Evolutionary conservation across 2,797 vertebrate genomes (phyloP), one percentile per base, ranked within the genome.

Genomic region (Sciurus carolinensis): DNA sequence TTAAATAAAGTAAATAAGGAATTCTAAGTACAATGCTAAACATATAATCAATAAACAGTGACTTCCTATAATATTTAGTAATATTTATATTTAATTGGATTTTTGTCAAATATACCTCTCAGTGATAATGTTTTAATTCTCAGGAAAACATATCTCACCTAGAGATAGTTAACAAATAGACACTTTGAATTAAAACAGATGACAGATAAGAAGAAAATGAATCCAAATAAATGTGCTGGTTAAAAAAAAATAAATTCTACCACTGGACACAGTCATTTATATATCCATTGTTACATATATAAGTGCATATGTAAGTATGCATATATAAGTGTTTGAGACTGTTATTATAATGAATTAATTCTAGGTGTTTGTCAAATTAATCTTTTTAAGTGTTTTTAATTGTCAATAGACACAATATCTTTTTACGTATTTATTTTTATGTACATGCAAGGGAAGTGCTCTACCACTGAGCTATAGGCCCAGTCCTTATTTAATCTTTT

Each of bases 101-200:
- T 95, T 91, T 77, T 87, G n/a, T 90, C 42, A 95, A 93, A 66
- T 80, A 44, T 1, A 79, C 1, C 24, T 94, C 6, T 33, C 85
- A 95, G 9, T 87, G 33, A 89, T 83, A 95, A 95, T 62, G 3
- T 76, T 90, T 80, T 77, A 88, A 87, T 42, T 90, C 24, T 11
- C 17, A 95, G 44, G 47, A 64, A 92, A 81, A 18, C 20, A 71
- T 30, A 81, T 71, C 26, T 90, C 17, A 76, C 7, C 30, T 57
- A 67, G 26, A 36, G 36, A 75, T 24, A 62, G 64, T 33, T 92
- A 80, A 80, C 26, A 85, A 80, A n/a, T 64, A 77, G 50, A 47
- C 39, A 81, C 57, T 93, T 95, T 89, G 42, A 94, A 86, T 75
- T 97, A 87, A 92, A 81, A 52, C 30, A 71, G 7, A 87, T 84